Conservation (phyloP, 1,140 invertebrate species). For the Hermetia illucens region DNA sequence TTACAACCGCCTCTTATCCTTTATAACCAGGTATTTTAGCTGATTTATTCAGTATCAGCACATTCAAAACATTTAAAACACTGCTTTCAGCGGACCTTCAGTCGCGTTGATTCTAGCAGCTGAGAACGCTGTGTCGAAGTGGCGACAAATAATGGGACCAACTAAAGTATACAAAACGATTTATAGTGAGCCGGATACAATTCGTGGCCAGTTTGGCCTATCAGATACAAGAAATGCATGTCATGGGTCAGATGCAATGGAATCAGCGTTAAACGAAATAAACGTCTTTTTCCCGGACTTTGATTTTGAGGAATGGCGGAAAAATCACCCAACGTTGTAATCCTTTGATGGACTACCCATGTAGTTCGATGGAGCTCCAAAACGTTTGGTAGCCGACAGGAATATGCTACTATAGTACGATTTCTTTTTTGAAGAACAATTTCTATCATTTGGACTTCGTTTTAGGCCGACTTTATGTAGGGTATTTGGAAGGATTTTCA, state of each 20-base stretch:
- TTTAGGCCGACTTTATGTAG: too few species aligned
- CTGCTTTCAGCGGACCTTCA: conserved; percentile 58
- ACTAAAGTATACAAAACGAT: conserved; percentile 74
- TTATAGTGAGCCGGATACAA: conserved; percentile 56
- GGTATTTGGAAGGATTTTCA: too few species aligned
- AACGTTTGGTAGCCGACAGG: too few species aligned
- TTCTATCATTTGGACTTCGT: too few species aligned
- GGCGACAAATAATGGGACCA: conserved; percentile 74
- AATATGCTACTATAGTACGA: too few species aligned
- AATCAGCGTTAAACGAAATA: conserved; percentile 63
- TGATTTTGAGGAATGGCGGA: too few species aligned
- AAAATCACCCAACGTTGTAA: too few species aligned
- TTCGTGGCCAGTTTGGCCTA: conserved; percentile 70
- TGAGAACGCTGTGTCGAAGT: conserved; percentile 58
- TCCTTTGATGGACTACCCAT: too few species aligned
- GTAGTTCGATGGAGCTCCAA: too few species aligned
- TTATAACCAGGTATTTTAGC: conserved; percentile 59
- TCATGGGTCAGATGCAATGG: conserved; percentile 79
- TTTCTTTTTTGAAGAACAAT: too few species aligned
- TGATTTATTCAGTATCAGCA: conserved; percentile 1
- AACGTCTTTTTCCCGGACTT: conserved; percentile 74
- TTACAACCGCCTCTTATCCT: conserved; percentile 69
- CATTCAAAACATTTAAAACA: conserved; percentile 5
- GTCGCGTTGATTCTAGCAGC: conserved; percentile 62
- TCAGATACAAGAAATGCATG: conserved; percentile 86